These are phyloP conservation scores for Ciconia boyciana DNA, from an alignment of 2,113 vertebrate species.

Conservation along the genomic window DNA sequence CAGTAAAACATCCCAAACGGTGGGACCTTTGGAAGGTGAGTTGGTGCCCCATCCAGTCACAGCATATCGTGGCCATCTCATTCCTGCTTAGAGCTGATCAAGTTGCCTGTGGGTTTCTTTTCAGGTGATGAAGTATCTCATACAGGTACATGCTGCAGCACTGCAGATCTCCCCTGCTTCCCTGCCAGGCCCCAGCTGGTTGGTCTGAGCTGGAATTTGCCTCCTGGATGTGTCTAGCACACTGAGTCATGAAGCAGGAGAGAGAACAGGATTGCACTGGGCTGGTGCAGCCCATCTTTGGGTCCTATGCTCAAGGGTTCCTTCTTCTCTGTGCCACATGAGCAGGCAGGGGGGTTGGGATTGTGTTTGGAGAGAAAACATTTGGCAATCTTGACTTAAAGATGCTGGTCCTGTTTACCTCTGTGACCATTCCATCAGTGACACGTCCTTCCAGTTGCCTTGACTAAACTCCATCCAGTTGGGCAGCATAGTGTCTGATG, in stretches of 20 bases:
- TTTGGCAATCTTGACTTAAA: background rate
- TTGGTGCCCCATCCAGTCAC: background rate
- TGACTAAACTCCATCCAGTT: background rate
- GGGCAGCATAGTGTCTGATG: background rate
- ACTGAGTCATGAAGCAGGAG: accelerated
- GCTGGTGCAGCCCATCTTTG: background rate
- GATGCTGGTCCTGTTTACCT: background rate
- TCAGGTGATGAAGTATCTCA: background rate
- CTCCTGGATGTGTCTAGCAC: background rate
- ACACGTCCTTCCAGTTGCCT: background rate
- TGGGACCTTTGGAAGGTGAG: background rate
- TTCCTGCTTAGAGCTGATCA: background rate
- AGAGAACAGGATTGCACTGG: background rate
- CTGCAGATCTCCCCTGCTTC: background rate
- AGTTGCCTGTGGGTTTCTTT: background rate
- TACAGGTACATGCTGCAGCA: background rate
- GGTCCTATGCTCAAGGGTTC: background rate
- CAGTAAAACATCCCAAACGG: background rate
- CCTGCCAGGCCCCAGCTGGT: background rate
- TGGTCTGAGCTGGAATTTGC: background rate
- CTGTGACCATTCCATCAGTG: background rate
- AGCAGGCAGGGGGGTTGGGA: background rate
- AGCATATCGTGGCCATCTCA: accelerated
- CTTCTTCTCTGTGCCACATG: background rate
- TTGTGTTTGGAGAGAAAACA: background rate